phyloP scores from a whole-genome alignment of 2,797 vertebrate genomes.

The Micrastur ruficollis region DNA sequence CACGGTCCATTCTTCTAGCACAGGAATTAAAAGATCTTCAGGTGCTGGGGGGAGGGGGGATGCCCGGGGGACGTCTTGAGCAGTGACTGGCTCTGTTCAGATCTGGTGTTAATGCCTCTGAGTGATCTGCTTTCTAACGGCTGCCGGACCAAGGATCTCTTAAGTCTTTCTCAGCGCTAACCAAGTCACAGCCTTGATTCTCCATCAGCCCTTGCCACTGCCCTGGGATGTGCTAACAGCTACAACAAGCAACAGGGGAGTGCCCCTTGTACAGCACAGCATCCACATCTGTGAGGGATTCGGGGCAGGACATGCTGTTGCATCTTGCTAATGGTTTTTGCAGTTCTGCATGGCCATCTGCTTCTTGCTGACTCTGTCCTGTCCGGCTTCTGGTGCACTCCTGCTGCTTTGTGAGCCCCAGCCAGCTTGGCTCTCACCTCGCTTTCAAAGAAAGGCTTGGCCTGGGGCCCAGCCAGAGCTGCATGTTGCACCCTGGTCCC shows the following conservation, averaged over 20 bases:
- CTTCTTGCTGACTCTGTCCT: conserved; percentile 12
- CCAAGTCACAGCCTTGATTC: background rate
- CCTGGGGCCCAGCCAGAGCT: background rate
- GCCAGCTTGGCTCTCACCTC: background rate
- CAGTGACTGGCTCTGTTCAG: background rate
- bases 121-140: background rate
- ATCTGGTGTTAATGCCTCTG: background rate
- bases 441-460: conserved; percentile 26
- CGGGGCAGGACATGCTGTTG: background rate
- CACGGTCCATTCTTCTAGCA: background rate
- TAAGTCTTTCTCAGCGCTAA: background rate
- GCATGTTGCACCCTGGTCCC: background rate
- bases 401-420: background rate
- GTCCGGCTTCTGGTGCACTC: background rate
- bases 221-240: background rate
- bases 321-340: background rate
- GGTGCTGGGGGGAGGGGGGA: background rate
- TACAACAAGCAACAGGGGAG: background rate
- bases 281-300: background rate
- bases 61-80: background rate
- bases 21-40: background rate
- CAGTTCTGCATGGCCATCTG: conserved; percentile 48
- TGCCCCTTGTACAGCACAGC: background rate
- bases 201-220: background rate
- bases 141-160: background rate